Base-by-base conservation (phyloP, 2,797 vertebrate genomes). In the Spea hammondii region DNA sequence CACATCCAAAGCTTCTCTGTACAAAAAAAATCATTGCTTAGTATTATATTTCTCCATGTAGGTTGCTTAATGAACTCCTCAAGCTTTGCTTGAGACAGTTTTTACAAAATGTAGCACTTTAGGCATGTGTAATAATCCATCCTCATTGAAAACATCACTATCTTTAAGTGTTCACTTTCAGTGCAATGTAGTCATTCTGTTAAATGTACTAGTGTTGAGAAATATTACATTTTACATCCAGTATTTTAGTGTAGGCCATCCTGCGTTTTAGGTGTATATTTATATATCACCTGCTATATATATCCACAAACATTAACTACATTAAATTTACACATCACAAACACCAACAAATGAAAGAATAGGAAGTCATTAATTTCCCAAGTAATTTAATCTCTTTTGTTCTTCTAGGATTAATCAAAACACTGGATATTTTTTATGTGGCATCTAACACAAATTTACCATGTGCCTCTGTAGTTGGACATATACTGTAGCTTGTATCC, bases 21-120 rank as follows among this genome's bases (percentile, higher is more conserved):
- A 81, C 69, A 82, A 77, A 11, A 49, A 49, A 73, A 68, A 67
- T 77, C 75, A 77, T 73, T 77, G 65, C 79, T 82, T 44, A 68
- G 14, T 69, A 70, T 65, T 76, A 32, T 48, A 70, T 75, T 66
- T 50, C 75, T 73, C 70, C 55, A 49, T 73, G 75, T 73, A 54
- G 70, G 70, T 60, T 77, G 65, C 74, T 81, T 81, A 81, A 81
- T 81, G 74, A 81, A 72, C 79, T 77, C 74, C 70, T 80, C 46
- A 77, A 77, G 70, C 64, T 76, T 73, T 81, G 79, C 79, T 73
- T 82, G 54, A 77, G 74, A 77, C 74, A 70, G 73, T 77, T 73
- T 32, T 64, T 73, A 70, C 64, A 77, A 72, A 82, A 77, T 82
- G 64, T 77, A 82, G 74, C 55, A 77, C 70, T 55, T 64, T 73